Base-by-base conservation (phyloP, 30 jellyfish, hydroid and myxozoan genomes). In the Morbakka virulenta region DNA sequence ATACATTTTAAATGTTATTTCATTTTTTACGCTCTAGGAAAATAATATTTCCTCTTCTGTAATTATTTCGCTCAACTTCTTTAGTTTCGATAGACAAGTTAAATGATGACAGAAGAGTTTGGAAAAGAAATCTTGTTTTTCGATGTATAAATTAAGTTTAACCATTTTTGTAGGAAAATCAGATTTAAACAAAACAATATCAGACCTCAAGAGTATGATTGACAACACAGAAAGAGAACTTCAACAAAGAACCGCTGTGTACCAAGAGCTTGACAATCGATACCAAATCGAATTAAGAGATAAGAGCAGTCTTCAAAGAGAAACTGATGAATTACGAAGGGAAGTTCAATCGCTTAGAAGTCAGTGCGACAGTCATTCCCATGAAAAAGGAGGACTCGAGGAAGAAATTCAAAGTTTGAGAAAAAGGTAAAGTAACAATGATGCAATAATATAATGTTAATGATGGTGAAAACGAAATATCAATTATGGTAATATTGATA, bases 221-320 rank as follows among this genome's bases (percentile, higher is more conserved):
- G 95, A 85, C 24, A 84, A 80, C 64, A 81, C 90, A 17, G 98
- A 91, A 66, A 71, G 84, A 11, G 98, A 91, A 72, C 50, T 91
- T 79, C 84, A 85, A 36, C 79, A 85, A 12, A 25, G 95, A 53
- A 33, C 95, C 17, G 76, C 47, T 25, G 81, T 68, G 34, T 74
- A 77, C 64, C 29, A 73, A 11, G 85, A 91, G 33, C 88, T 78
- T 1, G 95, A 85, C 36, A 74, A 67, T 69, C 71, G 83, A 79
- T 51, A 68, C 41, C 88, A 74, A 32, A 28, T 25, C 0, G 85
- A 70, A 22, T 20, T 21, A 47, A 79, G 86, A 50, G 98, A 86
- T 17, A 71, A 81, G 62, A 83, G 72, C 24, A 32, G 73, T 3
- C 52, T 80, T 74, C 77, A 68, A 52, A 70, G 68, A 49, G 96